phyloP scores from a whole-genome alignment of 2,888 invertebrate genomes.

The Acleris holmiana region DNA sequence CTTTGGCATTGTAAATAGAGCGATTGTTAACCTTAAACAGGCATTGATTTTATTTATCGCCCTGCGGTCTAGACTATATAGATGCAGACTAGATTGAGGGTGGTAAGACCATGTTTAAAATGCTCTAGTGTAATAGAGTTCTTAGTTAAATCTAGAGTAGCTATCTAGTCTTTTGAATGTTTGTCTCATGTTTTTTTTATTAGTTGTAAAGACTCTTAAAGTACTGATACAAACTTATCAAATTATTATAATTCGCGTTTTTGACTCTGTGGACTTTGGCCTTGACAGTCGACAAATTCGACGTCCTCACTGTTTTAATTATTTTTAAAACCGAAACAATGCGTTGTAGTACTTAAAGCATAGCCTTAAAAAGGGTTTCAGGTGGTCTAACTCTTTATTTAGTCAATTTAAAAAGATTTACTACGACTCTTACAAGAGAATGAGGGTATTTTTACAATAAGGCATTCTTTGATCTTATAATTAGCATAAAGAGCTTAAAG shows the following conservation, averaged over 20 bases:
- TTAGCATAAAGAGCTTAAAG: constrained; percentile 13
- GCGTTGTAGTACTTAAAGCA: constrained; percentile 22
- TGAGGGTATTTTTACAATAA: constrained; percentile 17
- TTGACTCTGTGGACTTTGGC: constrained; percentile 42
- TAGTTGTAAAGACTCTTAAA: no score
- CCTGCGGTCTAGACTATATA: not conserved
- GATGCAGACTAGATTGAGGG: not conserved
- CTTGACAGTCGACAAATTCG: constrained; percentile 44
- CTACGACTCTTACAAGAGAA: constrained; percentile 7
- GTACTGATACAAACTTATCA: no score
- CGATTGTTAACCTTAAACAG: constrained; percentile 61
- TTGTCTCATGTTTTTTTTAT: no score
- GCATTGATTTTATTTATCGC: constrained; percentile 57
- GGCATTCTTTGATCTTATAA: constrained; percentile 13
- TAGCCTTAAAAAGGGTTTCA: constrained; percentile 23
- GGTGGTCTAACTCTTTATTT: constrained; percentile 14
- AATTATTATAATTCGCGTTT: not conserved
- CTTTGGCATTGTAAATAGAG: constrained; percentile 57
- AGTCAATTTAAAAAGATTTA: constrained; percentile 33
- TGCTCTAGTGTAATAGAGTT: not conserved
- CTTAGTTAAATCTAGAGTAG: no score
- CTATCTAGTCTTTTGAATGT: no score
- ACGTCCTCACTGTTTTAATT: constrained; percentile 28
- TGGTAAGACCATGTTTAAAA: constrained; percentile 7
- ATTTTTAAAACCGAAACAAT: constrained; percentile 32